phyloP scores from a whole-genome alignment of 2,888 invertebrate species.

The Falcaria lacertinaria region DNA sequence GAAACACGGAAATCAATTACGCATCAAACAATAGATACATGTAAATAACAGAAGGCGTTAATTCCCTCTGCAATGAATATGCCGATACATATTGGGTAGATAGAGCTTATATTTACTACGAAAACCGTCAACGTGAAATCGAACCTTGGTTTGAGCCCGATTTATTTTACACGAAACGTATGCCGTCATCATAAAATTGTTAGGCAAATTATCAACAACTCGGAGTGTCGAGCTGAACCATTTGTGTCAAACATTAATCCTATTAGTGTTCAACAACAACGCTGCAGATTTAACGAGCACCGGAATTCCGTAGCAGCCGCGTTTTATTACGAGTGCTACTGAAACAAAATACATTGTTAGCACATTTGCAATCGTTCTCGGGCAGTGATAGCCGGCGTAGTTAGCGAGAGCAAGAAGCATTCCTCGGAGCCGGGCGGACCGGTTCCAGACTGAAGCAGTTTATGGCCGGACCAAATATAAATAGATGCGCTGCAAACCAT shows the following conservation, averaged over 20 bases:
- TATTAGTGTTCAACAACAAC: constrained; percentile 26
- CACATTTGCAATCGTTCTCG: constrained; percentile 51
- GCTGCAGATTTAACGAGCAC: constrained; percentile 25
- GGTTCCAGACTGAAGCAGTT: constrained; percentile 65
- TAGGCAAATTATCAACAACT: background rate
- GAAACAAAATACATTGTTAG: constrained; percentile 60
- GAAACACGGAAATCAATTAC: constrained; percentile 41
- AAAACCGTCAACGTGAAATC: too few species aligned
- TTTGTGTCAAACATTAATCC: constrained; percentile 22
- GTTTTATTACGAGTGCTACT: constrained; percentile 34
- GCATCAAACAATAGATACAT: constrained; percentile 4
- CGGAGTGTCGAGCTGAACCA: background rate
- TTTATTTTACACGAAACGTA: background rate
- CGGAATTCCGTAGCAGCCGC: constrained; percentile 22
- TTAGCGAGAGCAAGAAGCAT: constrained; percentile 66
- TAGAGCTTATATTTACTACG: too few species aligned
- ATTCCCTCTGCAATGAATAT: too few species aligned
- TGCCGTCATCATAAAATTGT: background rate
- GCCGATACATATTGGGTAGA: too few species aligned
- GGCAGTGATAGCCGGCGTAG: constrained; percentile 47
- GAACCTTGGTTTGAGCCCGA: background rate
- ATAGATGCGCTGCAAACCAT: constrained; percentile 69
- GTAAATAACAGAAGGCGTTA: too few species aligned
- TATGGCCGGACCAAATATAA: constrained; percentile 75
- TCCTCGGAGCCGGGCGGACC: constrained; percentile 64